These are phyloP conservation scores for Pandion haliaetus DNA, from an alignment of 2,113 vertebrate species.

Conservation along the genomic window DNA sequence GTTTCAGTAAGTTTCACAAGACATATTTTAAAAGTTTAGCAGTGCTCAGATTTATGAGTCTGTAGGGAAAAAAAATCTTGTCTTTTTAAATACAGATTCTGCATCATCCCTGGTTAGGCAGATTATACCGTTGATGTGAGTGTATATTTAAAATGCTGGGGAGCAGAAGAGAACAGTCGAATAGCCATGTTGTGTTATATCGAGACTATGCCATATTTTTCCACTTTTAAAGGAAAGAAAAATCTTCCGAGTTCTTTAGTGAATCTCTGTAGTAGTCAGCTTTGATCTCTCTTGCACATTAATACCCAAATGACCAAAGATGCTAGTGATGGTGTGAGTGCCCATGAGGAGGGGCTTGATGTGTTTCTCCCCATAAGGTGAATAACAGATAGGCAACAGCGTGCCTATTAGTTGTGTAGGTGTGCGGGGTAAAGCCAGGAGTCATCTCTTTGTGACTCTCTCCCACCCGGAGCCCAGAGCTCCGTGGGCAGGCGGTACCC, in stretches of 20 bases:
- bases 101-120: not conserved
- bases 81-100: not conserved
- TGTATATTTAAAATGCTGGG: not conserved
- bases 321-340: not conserved
- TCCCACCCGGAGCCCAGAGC: not conserved
- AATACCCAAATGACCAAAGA: not conserved
- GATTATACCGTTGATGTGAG: not conserved
- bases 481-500: not conserved
- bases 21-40: not conserved
- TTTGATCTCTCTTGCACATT: not conserved
- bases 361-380: not conserved
- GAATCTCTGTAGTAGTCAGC: not conserved
- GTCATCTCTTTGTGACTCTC: not conserved
- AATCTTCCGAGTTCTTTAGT: not conserved
- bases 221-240: not conserved
- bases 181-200: not conserved
- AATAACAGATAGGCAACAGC: not conserved
- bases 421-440: not conserved
- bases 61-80: not conserved
- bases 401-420: not conserved
- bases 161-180: not conserved
- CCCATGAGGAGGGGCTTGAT: not conserved
- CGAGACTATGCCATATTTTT: not conserved
- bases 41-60: not conserved
- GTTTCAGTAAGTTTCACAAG: not conserved